phyloP scores from a whole-genome alignment of 2,888 invertebrate species.

The Carpatolechia fugitivella region DNA sequence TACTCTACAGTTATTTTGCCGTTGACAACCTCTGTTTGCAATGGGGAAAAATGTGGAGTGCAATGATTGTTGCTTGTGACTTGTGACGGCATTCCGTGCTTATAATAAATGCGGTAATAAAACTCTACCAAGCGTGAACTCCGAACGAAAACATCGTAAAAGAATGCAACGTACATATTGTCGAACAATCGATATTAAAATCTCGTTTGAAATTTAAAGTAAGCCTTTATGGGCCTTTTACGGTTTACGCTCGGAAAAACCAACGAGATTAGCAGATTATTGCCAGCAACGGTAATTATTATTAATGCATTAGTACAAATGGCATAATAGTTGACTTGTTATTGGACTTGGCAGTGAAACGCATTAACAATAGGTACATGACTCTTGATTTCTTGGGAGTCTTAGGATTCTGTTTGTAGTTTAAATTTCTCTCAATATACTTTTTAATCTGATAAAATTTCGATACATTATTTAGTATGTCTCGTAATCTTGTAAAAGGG shows the following conservation, averaged over 20 bases:
- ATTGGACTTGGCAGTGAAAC: no score
- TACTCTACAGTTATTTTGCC: neutral
- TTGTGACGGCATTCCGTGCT: slow-evolving; percentile 14
- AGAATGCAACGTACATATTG: slow-evolving; percentile 35
- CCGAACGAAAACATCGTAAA: slow-evolving; percentile 44
- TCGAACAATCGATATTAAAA: slow-evolving; percentile 35
- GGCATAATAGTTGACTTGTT: no score
- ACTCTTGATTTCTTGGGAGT: no score
- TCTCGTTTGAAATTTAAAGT: slow-evolving; percentile 36
- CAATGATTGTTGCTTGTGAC: slow-evolving; percentile 33
- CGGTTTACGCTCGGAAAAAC: slow-evolving; percentile 33
- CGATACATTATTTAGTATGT: no score
- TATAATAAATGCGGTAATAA: slow-evolving; percentile 39
- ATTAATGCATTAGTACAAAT: slow-evolving; percentile 1
- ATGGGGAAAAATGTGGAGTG: slow-evolving; percentile 12
- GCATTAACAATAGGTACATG: no score
- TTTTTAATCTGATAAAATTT: no score
- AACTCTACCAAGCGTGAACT: slow-evolving; percentile 50
- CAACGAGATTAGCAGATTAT: slow-evolving; percentile 34
- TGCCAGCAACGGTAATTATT: slow-evolving; percentile 11
- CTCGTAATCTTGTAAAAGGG: no score
- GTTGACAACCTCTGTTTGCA: slow-evolving; percentile 7
- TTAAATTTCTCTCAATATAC: no score
- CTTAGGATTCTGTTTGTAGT: no score
- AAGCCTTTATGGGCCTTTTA: slow-evolving; percentile 20